phyloP scores from a whole-genome alignment of 2,888 invertebrate species.

The Folsomia manolachei region DNA sequence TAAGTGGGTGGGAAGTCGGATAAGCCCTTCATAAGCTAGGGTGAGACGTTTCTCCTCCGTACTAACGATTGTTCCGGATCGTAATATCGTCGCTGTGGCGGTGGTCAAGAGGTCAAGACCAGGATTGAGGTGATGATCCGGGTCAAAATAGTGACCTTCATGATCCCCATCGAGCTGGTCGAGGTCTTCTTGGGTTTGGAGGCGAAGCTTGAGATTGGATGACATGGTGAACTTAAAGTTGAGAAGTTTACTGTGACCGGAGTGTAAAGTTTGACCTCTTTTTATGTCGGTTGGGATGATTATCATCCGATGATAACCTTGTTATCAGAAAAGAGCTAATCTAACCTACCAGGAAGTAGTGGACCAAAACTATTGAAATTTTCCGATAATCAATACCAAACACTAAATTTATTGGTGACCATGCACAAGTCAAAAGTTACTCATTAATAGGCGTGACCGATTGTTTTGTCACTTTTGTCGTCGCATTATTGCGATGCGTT shows the following conservation, averaged over 20 bases:
- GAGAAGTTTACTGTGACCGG: too few species aligned
- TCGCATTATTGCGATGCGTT: too few species aligned
- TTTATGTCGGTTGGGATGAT: too few species aligned
- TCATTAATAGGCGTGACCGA: neutral
- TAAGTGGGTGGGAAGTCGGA: constrained; percentile 64
- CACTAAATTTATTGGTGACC: neutral
- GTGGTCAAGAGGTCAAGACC: neutral
- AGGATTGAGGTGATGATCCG: neutral
- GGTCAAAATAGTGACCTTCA: neutral
- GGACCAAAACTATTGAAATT: neutral
- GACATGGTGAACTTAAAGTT: too few species aligned
- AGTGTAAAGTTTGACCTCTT: too few species aligned
- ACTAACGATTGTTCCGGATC: constrained; percentile 43
- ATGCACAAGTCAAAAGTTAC: neutral
- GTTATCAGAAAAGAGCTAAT: too few species aligned
- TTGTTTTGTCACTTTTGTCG: neutral
- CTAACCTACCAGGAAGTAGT: too few species aligned
- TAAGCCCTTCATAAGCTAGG: constrained; percentile 68
- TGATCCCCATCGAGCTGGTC: too few species aligned
- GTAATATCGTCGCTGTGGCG: neutral
- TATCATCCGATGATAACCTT: too few species aligned
- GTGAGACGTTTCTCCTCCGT: constrained; percentile 62
- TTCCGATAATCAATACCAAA: neutral
- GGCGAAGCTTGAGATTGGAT: too few species aligned
- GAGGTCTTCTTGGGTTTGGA: too few species aligned